Evolutionary conservation across 1,140 invertebrate species (phyloP), one percentile per base, ranked within the genome.

Genomic region (Drosophila persimilis): DNA sequence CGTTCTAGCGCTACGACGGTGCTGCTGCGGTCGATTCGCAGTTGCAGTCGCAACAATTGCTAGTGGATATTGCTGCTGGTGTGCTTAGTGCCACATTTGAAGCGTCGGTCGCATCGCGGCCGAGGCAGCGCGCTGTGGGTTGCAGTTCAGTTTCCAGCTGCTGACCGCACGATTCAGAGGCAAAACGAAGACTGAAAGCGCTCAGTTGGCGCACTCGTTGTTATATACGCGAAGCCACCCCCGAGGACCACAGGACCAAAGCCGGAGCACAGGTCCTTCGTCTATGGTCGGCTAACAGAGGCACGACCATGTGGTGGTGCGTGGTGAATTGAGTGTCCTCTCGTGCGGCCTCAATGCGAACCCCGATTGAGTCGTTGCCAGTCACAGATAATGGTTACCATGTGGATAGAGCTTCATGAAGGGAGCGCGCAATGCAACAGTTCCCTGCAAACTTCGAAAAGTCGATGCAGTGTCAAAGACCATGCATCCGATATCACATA

Each of bases 161-260:
- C 59, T 80, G 80, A 84, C 80, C 85, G 85, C 85, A 89, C 85
- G 75, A 89, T 77, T 89, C 80, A 80, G 76, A 89, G 80, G 74
- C 77, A 85, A 89, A 89, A 89, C 85, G 85, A 89, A 89, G 85
- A 89, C 85, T 89, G 77, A 80, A 75, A 53, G 80, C 60, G 44
- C 55, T 56, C 71, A 86, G 65, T 83, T 83, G 75, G 78, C 83
- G 83, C 83, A 86, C 83, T 86, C 83, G 83, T 86, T 86, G 64
- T 86, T 86, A 78, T 88, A 86, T 86, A 86, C 78, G 65, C 62
- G 67, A 48, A 60, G 47, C 39, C 11, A 17, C 11, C 59, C 41
- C 20, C 39, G 50, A 39, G 35, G 3, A 13, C 35, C 11, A 39
- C 35, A 13, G 35, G 35, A 39, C 3, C 44, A 60, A 50, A 47